Evolutionary conservation across 35 echinoderm and acorn worm genomes (phyloP).

Genomic region (Eucidaris tribuloides): DNA sequence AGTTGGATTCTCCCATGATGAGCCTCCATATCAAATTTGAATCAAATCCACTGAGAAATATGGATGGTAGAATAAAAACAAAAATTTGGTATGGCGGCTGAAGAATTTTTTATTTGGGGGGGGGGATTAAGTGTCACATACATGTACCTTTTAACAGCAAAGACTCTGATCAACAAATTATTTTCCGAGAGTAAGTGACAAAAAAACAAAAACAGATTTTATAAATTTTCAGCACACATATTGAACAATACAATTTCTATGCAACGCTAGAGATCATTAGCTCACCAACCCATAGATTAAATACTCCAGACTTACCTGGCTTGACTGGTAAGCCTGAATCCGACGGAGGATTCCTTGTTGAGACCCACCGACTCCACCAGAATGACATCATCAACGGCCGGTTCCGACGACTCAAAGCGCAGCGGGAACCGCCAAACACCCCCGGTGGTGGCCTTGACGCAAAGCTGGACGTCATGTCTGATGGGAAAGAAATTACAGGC

Average conservation of each 20-base stretch:
- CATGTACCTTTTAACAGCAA: too few species aligned
- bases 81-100: too few species aligned
- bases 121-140: too few species aligned
- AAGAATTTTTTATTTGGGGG: too few species aligned
- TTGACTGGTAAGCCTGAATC: slow-evolving; percentile 90
- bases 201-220: background rate
- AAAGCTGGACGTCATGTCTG: slow-evolving; percentile 91
- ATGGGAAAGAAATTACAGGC: slow-evolving; percentile 18
- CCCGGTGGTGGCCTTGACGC: slow-evolving; percentile 84
- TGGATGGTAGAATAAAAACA: too few species aligned
- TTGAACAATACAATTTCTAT: background rate
- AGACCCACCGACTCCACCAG: slow-evolving; percentile 87
- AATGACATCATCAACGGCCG: slow-evolving; percentile 85
- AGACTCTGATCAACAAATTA: too few species aligned
- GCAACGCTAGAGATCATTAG: background rate
- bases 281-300: background rate
- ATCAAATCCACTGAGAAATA: too few species aligned
- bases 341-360: slow-evolving; percentile 79
- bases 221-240: background rate
- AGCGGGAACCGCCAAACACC: slow-evolving; percentile 92
- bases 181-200: too few species aligned
- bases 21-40: too few species aligned
- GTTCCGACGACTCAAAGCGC: slow-evolving; percentile 74
- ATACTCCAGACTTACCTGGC: slow-evolving; percentile 66
- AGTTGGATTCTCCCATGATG: too few species aligned